Evolutionary conservation across 2,797 vertebrate genomes (phyloP).

Genomic region (Cirrhinus mrigala): DNA sequence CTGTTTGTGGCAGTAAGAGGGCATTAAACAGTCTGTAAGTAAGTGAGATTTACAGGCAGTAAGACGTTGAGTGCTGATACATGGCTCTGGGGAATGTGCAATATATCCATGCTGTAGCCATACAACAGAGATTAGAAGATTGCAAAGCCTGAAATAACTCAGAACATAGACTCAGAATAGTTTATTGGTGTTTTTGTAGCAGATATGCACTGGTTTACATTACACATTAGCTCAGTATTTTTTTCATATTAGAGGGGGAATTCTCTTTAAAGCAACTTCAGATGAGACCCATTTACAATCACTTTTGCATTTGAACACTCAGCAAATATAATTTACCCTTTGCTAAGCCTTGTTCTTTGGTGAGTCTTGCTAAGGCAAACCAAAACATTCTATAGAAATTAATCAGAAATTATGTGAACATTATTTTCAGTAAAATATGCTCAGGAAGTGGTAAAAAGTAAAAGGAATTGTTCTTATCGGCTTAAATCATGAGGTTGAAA

Average conservation of each 20-base stretch:
- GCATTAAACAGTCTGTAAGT: slow-evolving; percentile 51
- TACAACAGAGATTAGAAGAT: slow-evolving; percentile 13
- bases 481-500: background rate
- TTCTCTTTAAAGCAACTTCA: background rate
- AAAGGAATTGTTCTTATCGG: background rate
- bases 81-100: slow-evolving; percentile 40
- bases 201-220: background rate
- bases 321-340: background rate
- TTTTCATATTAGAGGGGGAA: background rate
- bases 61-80: slow-evolving; percentile 49
- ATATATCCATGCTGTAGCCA: slow-evolving; percentile 17
- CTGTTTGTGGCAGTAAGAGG: slow-evolving; percentile 55
- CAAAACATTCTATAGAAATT: background rate
- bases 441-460: background rate
- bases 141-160: background rate
- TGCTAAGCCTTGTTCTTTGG: background rate
- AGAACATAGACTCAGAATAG: background rate
- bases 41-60: slow-evolving; percentile 54
- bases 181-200: background rate
- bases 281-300: background rate
- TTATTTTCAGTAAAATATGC: background rate
- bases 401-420: background rate
- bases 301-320: background rate
- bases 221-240: background rate
- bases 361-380: background rate